A percentile compares a stretch with the other conserved stretches of the same genome.
Evolutionary conservation across 1,140 invertebrate genomes (phyloP).

Genomic region (Papilio xuthus): DNA sequence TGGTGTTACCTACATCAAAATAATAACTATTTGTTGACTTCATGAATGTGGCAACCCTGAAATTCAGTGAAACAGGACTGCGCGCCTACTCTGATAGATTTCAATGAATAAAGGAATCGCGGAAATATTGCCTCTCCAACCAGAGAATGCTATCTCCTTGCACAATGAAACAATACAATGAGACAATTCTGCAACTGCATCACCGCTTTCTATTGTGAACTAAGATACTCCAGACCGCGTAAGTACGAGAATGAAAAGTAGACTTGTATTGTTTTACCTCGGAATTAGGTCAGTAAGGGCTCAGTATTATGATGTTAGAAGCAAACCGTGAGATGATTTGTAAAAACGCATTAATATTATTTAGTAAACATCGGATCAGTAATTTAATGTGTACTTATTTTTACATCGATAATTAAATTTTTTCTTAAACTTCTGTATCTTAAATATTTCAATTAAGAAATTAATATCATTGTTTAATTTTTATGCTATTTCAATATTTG

Average conservation of each 20-base stretch:
- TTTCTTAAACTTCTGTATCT: neutral
- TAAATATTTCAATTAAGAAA: neutral
- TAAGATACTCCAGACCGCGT: neutral
- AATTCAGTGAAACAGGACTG: slow-evolving; percentile 50
- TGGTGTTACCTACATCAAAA: neutral
- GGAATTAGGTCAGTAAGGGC: neutral
- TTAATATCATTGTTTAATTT: no score
- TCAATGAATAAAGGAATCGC: slow-evolving; percentile 52
- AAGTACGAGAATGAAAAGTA: neutral
- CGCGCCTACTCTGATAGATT: slow-evolving; percentile 46
- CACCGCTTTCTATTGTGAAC: slow-evolving; percentile 32
- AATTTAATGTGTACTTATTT: no score
- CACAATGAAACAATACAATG: slow-evolving; percentile 48
- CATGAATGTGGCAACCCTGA: neutral
- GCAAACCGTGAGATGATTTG: neutral
- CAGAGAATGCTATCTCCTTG: slow-evolving; percentile 50
- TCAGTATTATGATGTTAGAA: neutral
- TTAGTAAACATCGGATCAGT: no score
- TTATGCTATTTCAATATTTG: no score
- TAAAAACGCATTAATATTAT: no score
- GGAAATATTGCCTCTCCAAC: slow-evolving; percentile 59
- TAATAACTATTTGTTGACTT: neutral
- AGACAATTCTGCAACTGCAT: slow-evolving; percentile 38
- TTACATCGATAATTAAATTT: neutral
- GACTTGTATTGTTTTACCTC: slow-evolving; percentile 20